Evolutionary conservation across 2,888 invertebrate species (phyloP).

Genomic region (Colostygia pectinataria): DNA sequence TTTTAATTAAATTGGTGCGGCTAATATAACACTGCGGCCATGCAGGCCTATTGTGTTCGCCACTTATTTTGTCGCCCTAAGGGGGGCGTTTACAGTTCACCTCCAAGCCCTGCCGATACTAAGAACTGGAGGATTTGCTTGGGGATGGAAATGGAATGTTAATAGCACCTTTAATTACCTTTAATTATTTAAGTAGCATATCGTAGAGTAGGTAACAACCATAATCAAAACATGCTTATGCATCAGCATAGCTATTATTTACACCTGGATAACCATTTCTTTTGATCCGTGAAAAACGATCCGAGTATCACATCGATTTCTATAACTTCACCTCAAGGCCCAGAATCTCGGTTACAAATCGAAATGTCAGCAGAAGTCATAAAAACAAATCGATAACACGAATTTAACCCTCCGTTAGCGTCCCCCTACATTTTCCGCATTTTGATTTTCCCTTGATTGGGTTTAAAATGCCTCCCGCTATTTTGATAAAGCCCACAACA

Average conservation of each 20-base stretch:
- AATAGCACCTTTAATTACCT: too few relatives aligned
- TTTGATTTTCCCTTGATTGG: slow-evolving; percentile 81
- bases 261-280: background rate
- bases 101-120: too few relatives aligned
- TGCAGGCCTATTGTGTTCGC: too few relatives aligned
- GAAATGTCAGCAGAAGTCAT: slow-evolving; percentile 74
- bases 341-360: slow-evolving; percentile 49
- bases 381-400: slow-evolving; percentile 78
- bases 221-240: too few relatives aligned
- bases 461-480: slow-evolving; percentile 76
- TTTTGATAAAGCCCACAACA: slow-evolving; percentile 70
- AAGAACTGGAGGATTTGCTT: too few relatives aligned
- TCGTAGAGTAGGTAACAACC: too few relatives aligned
- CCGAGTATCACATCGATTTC: slow-evolving; percentile 10
- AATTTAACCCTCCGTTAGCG: slow-evolving; percentile 78
- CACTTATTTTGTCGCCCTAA: too few relatives aligned
- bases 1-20: too few relatives aligned
- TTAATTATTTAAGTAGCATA: too few relatives aligned
- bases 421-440: slow-evolving; percentile 78
- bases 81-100: too few relatives aligned
- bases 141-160: too few relatives aligned
- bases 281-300: slow-evolving; percentile 1
- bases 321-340: slow-evolving; percentile 27
- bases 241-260: background rate
- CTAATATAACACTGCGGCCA: too few relatives aligned